A percentile compares a stretch with the other conserved stretches of the same genome.
phyloP scores from a whole-genome alignment of 2,888 invertebrate species.

The Drosophila multiciliata region DNA sequence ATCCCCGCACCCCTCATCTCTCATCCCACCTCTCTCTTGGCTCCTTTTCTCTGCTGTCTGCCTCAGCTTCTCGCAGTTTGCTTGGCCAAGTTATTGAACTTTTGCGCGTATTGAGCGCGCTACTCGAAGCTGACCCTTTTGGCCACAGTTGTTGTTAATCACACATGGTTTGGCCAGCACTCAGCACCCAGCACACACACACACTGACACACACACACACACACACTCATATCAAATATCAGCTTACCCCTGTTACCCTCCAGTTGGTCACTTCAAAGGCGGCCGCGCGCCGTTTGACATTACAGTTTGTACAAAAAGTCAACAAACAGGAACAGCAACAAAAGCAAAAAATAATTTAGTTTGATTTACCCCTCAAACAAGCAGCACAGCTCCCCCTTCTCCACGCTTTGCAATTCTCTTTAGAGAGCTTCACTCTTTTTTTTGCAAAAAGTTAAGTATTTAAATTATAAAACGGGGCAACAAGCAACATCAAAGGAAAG shows the following conservation, averaged over 20 bases:
- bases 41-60: neutral
- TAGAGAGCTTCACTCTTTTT: constrained; percentile 37
- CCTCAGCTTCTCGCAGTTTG: constrained; percentile 13
- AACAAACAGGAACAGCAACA: constrained; percentile 30
- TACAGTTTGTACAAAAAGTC: constrained; percentile 38
- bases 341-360: constrained; percentile 60
- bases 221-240: constrained; percentile 68
- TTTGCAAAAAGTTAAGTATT: constrained; percentile 59
- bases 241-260: constrained; percentile 13
- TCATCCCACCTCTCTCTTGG: neutral
- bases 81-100: constrained; percentile 60
- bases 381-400: neutral
- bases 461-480: constrained; percentile 73
- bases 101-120: constrained; percentile 10
- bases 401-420: constrained; percentile 20
- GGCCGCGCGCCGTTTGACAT: constrained; percentile 55
- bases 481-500: constrained; percentile 64
- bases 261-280: constrained; percentile 52
- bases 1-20: neutral
- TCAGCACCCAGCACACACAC: constrained; percentile 20
- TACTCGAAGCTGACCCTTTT: constrained; percentile 38
- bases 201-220: neutral
- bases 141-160: constrained; percentile 61
- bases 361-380: constrained; percentile 48
- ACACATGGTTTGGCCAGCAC: constrained; percentile 63